phyloP scores from a whole-genome alignment of 2,888 invertebrate genomes.

The Gymnocheta viridis region DNA sequence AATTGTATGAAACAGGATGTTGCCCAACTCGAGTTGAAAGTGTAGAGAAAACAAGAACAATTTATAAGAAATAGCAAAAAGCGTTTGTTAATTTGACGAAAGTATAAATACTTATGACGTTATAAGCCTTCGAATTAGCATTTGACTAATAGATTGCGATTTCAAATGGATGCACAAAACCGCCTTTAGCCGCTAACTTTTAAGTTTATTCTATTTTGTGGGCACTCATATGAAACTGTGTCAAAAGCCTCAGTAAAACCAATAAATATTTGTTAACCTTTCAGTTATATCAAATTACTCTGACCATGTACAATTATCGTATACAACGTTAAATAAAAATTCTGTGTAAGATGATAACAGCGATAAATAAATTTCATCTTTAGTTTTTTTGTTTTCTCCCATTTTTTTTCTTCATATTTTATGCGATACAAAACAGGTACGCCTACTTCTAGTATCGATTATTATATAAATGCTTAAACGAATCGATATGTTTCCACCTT shows the following conservation, averaged over 20 bases:
- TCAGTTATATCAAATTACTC: conserved; percentile 66
- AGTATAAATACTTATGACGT: too few species aligned
- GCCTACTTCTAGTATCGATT: conserved; percentile 68
- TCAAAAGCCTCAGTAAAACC: conserved; percentile 48
- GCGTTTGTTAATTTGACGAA: too few species aligned
- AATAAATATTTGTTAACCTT: conserved; percentile 67
- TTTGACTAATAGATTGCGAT: background rate
- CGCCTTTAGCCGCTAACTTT: background rate
- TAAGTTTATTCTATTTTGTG: background rate
- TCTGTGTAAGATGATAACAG: conserved; percentile 59
- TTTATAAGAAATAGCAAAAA: too few species aligned
- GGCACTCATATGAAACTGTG: conserved; percentile 43
- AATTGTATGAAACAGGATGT: too few species aligned
- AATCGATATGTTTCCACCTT: conserved; percentile 68
- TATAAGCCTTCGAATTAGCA: too few species aligned
- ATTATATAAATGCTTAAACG: conserved; percentile 63
- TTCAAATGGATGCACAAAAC: background rate
- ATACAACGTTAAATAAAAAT: conserved; percentile 25
- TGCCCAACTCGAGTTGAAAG: too few species aligned
- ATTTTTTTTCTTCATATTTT: conserved; percentile 29
- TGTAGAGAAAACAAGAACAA: too few species aligned
- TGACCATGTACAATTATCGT: conserved; percentile 64
- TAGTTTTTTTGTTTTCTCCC: conserved; percentile 3
- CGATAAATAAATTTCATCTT: conserved; percentile 60
- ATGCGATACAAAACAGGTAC: conserved; percentile 64